These are phyloP conservation scores for Endotricha flammealis DNA, from an alignment of 2,888 invertebrate genomes.

Conservation along the genomic window DNA sequence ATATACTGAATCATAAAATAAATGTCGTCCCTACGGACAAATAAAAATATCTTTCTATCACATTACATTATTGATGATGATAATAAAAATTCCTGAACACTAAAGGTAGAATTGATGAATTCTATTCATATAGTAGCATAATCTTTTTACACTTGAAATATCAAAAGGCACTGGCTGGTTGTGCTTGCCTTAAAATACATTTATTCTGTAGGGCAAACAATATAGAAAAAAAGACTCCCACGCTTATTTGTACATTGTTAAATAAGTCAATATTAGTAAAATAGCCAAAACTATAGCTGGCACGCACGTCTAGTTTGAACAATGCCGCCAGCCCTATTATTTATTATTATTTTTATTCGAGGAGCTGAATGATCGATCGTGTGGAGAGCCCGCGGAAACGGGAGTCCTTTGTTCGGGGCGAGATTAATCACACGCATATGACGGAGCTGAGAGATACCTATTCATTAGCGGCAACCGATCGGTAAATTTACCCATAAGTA, in stretches of 20 bases:
- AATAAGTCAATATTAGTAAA: slow-evolving; percentile 35
- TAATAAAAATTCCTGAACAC: too few relatives aligned
- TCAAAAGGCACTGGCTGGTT: too few relatives aligned
- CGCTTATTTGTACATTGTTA: slow-evolving; percentile 24
- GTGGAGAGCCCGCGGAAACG: slow-evolving; percentile 58
- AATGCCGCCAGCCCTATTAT: slow-evolving; percentile 63
- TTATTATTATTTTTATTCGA: slow-evolving; percentile 75
- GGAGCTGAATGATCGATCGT: slow-evolving; percentile 70
- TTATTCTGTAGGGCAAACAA: slow-evolving; percentile 21
- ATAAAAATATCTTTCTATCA: too few relatives aligned
- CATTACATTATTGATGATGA: too few relatives aligned
- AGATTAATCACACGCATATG: slow-evolving; percentile 71
- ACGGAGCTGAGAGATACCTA: slow-evolving; percentile 59
- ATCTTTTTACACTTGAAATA: too few relatives aligned
- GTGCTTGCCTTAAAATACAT: slow-evolving; percentile 33
- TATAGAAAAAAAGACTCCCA: slow-evolving; percentile 19
- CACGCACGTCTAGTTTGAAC: slow-evolving; percentile 64
- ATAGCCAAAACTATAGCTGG: slow-evolving; percentile 52
- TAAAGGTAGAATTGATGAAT: too few relatives aligned
- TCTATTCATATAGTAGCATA: too few relatives aligned
- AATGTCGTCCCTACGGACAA: too few relatives aligned
- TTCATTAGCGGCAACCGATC: slow-evolving; percentile 53
- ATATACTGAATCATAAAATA: too few relatives aligned
- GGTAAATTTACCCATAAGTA: slow-evolving; percentile 25
- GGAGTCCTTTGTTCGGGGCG: slow-evolving; percentile 64